A percentile compares a stretch with the other conserved stretches of the same genome.
phyloP scores from a whole-genome alignment of 1,140 invertebrate genomes.

The Eulimnadia texana region DNA sequence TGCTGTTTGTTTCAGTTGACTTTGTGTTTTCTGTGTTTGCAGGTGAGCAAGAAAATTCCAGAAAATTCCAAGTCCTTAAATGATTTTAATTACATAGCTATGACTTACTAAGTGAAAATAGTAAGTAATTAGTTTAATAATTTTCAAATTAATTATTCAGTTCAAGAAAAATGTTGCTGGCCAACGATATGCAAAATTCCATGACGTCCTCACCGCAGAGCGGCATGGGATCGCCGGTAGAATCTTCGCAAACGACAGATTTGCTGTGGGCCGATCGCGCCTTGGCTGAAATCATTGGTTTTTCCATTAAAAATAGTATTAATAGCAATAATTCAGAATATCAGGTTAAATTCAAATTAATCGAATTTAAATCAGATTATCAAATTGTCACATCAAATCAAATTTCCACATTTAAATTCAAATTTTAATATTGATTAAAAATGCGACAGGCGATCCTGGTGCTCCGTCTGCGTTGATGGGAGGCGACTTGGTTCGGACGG shows the following conservation, averaged over 20 bases:
- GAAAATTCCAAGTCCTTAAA: too few relatives aligned
- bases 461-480: constrained; percentile 23
- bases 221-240: not conserved
- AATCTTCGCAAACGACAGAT: not conserved
- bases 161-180: constrained; percentile 5
- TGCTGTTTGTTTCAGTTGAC: too few relatives aligned
- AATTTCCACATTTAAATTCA: not conserved
- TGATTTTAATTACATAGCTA: not conserved
- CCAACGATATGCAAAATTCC: constrained; percentile 6
- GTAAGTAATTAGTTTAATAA: not conserved
- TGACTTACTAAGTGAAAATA: not conserved
- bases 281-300: constrained; percentile 11
- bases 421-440: not conserved
- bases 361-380: not conserved
- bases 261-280: constrained; percentile 14
- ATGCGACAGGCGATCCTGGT: not conserved
- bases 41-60: too few relatives aligned
- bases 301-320: too few relatives aligned
- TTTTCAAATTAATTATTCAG: not conserved
- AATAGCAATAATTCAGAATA: too few relatives aligned
- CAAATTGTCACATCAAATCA: not conserved
- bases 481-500: constrained; percentile 81
- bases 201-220: not conserved
- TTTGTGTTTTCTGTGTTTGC: too few relatives aligned
- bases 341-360: not conserved